These are phyloP conservation scores for Rhodeus uyekii DNA, from an alignment of 2,797 vertebrate species.

Conservation along the genomic window DNA sequence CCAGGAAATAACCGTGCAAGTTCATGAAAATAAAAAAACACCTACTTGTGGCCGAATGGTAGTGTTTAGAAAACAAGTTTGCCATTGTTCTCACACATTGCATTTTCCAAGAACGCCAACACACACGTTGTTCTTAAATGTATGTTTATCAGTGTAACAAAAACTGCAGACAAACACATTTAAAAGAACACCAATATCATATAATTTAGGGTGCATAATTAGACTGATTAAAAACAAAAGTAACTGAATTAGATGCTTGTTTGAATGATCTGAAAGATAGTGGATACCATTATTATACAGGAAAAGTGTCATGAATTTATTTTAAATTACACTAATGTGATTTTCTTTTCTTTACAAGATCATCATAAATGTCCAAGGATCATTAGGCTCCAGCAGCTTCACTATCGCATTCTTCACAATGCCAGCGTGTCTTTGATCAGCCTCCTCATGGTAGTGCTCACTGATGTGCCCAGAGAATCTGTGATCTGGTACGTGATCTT, in stretches of 20 bases:
- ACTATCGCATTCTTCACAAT: conserved; percentile 72
- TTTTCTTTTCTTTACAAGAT: conserved; percentile 3
- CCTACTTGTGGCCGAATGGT: neutral
- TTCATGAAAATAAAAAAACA: neutral
- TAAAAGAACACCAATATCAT: neutral
- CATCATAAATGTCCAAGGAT: neutral
- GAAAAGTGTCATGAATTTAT: neutral
- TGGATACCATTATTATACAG: neutral
- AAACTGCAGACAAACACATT: neutral
- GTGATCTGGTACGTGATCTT: conserved; percentile 98
- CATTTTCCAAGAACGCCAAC: neutral
- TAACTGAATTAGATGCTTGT: neutral
- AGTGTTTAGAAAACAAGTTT: neutral
- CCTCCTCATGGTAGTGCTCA: conserved; percentile 96
- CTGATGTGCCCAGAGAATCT: conserved; percentile 91
- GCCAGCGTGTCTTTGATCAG: conserved; percentile 98
- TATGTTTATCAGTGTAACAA: neutral
- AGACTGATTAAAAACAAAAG: neutral
- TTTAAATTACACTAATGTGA: neutral
- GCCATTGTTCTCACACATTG: neutral
- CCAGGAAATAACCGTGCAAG: too few species aligned
- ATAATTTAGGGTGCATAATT: neutral
- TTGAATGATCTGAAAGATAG: neutral
- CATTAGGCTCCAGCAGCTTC: neutral
- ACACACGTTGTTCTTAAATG: neutral